These are phyloP conservation scores for Theonella swinhoei DNA, from an alignment of 37 sponge, comb jelly and placozoan genomes.

Conservation along the genomic window DNA sequence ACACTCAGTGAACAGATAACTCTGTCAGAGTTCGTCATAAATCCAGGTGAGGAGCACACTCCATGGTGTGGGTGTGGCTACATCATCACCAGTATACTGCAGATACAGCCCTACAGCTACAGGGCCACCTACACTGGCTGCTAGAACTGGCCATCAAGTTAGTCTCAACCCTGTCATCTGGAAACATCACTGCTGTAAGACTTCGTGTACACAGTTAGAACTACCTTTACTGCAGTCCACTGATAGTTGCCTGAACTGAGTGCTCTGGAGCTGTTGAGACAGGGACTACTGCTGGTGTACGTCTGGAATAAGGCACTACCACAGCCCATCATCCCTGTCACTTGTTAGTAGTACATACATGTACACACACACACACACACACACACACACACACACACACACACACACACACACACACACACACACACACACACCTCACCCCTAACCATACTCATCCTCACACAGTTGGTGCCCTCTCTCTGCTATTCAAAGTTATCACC, in stretches of 20 bases:
- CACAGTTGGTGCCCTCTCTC: constrained; percentile 47
- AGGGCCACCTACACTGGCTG: constrained; percentile 64
- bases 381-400: constrained; percentile 34
- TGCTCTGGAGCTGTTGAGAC: constrained; percentile 30
- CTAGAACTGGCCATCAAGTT: constrained; percentile 49
- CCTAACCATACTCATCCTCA: too few relatives aligned
- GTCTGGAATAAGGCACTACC: constrained; percentile 40
- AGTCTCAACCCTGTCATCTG: constrained; percentile 26
- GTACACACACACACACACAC: constrained; percentile 12
- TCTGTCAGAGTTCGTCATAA: constrained; percentile 16
- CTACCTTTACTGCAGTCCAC: too few relatives aligned
- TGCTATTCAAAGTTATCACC: constrained; percentile 64
- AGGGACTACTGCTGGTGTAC: constrained; percentile 43
- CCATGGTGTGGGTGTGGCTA: too few relatives aligned
- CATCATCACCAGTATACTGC: too few relatives aligned
- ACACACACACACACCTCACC: not conserved
- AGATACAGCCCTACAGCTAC: constrained; percentile 48
- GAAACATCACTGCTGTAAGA: constrained; percentile 3
- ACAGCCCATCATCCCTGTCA: constrained; percentile 34
- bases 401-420: constrained; percentile 51
- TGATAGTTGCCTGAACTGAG: constrained; percentile 25
- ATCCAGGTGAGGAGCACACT: constrained; percentile 47
- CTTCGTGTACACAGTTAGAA: too few relatives aligned
- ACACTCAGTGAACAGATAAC: constrained; percentile 8
- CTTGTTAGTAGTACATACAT: constrained; percentile 5